Percentiles rank a stretch among this genome's conserved stretches.
Evolutionary conservation across 2,888 invertebrate species (phyloP).

Genomic region (Calameuta filiformis): DNA sequence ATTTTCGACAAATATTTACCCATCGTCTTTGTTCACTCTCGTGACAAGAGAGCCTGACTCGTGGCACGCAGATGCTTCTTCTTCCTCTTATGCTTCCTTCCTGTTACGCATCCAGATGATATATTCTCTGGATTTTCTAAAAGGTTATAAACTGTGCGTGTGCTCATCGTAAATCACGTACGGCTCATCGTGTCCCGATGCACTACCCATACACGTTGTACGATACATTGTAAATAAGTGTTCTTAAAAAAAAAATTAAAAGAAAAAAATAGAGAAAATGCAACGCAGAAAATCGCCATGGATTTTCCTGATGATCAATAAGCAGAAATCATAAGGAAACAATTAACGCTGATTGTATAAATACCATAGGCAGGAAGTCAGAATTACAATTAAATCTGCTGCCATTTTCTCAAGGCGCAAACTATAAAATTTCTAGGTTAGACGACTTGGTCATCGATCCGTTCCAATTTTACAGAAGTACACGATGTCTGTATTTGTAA

Average conservation of each 20-base stretch:
- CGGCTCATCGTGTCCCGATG: background rate
- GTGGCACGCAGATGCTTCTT: background rate
- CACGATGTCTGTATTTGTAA: background rate
- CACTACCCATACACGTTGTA: background rate
- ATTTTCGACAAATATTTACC: background rate
- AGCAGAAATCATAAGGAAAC: conserved; percentile 37
- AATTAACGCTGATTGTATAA: conserved; percentile 23
- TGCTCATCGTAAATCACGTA: background rate
- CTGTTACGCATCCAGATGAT: background rate
- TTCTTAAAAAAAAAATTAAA: background rate
- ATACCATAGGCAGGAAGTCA: conserved; percentile 31
- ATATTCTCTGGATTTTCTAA: background rate
- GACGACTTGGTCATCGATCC: background rate
- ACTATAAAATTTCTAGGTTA: conserved; percentile 42
- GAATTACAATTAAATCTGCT: conserved; percentile 26
- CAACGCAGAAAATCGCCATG: background rate
- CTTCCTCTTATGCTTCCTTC: background rate
- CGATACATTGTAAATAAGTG: background rate
- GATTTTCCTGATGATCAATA: conserved; percentile 6
- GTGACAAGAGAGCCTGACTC: background rate
- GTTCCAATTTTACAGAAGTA: background rate
- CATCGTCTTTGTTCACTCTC: background rate
- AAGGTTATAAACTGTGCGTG: background rate
- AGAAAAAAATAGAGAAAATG: background rate
- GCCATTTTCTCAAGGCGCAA: conserved; percentile 41